Evolutionary conservation across 2,888 invertebrate species (phyloP), one percentile per base, ranked within the genome.

Genomic region (Drosophila aldrichi): DNA sequence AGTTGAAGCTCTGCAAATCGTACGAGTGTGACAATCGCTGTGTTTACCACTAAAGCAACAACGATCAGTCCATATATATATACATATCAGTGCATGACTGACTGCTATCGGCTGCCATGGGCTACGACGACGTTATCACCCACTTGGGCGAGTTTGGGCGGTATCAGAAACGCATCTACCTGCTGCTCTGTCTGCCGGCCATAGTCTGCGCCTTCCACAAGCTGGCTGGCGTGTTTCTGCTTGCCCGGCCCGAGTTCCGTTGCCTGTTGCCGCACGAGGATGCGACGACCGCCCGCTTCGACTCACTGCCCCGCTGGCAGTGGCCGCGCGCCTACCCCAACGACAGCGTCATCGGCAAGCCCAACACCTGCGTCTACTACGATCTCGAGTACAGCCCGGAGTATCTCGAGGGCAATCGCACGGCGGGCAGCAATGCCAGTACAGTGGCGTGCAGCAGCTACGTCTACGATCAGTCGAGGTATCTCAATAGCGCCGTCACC

Each of bases 181-280:
- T 96, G 66, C 92, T 96, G 48, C 93, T 96, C 46, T 96, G 96
- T 88, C 93, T 96, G 70, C 96, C 96, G 18, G 95, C 95, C 10
- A 95, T 96, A 84, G 94, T 95, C 32, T 96, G 96, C 91, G 96
- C 96, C 61, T 95, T 96, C 82, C 96, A 96, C 91, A 96, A 96
- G 91, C 92, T 96, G 48, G 95, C 95, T 4, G 96, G 95, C 67
- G 96, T 96, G 2, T 96, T 96, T 90, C 93, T 96, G 2, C 94
- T 95, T 59, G 95, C 96, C 0, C 95, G 95, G 90, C 94, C 95
- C 48, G 93, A 94, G 63, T 94, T 95, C 89, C 94, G 96, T 67
- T 96, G 96, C 87, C 90, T 93, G 70, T 90, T 96, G 73, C 95
- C 95, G 1, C 91, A 93, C 66, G 96, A 96, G 91, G 86, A 92